Evolutionary conservation across 2,888 invertebrate species (phyloP).

Genomic region (Suillia variegata): DNA sequence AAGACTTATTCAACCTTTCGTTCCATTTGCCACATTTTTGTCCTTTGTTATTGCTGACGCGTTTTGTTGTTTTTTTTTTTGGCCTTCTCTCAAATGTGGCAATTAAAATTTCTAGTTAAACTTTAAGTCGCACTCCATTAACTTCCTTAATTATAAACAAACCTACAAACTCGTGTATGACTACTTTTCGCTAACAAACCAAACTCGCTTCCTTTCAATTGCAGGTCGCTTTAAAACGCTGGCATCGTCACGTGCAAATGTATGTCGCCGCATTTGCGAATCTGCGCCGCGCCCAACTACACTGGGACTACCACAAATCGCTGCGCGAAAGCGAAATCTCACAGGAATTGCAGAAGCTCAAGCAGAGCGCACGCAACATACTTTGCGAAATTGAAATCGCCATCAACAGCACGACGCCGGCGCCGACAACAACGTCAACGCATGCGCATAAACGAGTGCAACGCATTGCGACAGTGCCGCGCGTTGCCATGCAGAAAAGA

Average conservation of each 20-base stretch:
- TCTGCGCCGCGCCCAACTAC: slow-evolving; percentile 40
- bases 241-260: slow-evolving; percentile 49
- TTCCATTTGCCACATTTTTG: no score
- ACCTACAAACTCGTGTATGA: neutral
- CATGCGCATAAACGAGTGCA: neutral
- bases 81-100: neutral
- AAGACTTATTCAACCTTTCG: no score
- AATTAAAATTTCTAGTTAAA: neutral
- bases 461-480: slow-evolving; percentile 29
- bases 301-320: slow-evolving; percentile 36
- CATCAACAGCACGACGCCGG: slow-evolving; percentile 38
- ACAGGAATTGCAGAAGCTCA: slow-evolving; percentile 35
- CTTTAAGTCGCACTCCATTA: neutral
- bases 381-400: slow-evolving; percentile 51
- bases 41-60: no score
- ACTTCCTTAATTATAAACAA: neutral
- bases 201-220: slow-evolving; percentile 14
- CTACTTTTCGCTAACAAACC: neutral
- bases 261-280: slow-evolving; percentile 52
- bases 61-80: neutral
- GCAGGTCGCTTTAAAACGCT: slow-evolving; percentile 44
- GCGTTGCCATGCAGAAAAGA: slow-evolving; percentile 37
- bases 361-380: slow-evolving; percentile 37
- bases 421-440: no score
- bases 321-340: slow-evolving; percentile 34